Conservation (phyloP, 2,797 vertebrate genomes). For the Tamandua tetradactyla region DNA sequence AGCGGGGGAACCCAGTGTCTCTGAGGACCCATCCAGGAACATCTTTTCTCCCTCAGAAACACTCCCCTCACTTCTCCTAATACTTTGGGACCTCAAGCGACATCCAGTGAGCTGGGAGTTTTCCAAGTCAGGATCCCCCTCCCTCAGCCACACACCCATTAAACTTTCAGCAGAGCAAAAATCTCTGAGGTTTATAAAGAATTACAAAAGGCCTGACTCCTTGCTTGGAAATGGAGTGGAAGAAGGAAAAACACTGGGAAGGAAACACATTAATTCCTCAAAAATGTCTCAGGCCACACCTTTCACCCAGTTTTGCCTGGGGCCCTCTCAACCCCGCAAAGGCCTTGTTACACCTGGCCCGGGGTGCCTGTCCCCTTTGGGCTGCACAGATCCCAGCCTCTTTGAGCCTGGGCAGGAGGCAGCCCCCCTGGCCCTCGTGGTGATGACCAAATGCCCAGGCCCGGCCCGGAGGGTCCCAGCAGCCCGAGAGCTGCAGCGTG, state of each 20-base stretch:
- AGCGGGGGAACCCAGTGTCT: too few relatives aligned
- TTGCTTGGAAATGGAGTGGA: not conserved
- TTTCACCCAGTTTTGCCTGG: not conserved
- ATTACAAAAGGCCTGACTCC: not conserved
- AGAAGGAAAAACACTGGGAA: not conserved
- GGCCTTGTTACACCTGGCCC: not conserved
- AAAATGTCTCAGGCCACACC: conserved; percentile 42
- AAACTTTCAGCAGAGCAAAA: not conserved
- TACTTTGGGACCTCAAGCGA: not conserved
- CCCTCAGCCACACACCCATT: not conserved
- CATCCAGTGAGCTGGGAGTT: not conserved
- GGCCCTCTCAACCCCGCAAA: not conserved
- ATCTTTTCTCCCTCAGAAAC: not conserved
- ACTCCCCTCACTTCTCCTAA: not conserved
- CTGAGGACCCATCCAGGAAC: not conserved
- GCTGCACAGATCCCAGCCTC: not conserved
- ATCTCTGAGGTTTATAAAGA: not conserved
- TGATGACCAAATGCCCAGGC: conserved; percentile 14
- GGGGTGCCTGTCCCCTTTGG: not conserved
- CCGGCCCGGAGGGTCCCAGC: not conserved
- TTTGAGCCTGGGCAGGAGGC: not conserved
- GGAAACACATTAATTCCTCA: conserved; percentile 25
- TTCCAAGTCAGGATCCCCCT: not conserved
- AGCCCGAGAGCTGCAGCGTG: not conserved
- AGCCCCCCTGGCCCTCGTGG: not conserved